phyloP scores from a whole-genome alignment of 2,113 vertebrate species.

The Pygoscelis antarcticus region DNA sequence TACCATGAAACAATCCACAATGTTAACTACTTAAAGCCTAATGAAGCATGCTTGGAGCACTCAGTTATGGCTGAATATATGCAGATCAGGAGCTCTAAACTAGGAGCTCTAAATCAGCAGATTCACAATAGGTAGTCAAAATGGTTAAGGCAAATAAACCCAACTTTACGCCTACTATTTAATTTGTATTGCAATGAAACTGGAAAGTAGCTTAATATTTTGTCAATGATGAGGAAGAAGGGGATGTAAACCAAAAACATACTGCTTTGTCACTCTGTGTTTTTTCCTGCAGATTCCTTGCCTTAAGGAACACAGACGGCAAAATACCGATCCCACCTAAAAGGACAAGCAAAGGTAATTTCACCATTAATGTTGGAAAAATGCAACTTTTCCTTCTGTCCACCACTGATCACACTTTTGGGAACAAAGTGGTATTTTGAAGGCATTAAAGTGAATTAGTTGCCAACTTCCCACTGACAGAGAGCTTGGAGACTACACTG shows the following conservation, averaged over 20 bases:
- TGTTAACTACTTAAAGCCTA: not conserved
- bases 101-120: not conserved
- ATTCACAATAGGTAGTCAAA: not conserved
- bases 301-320: not conserved
- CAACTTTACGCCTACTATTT: not conserved
- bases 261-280: not conserved
- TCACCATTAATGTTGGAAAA: not conserved
- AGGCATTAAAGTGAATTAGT: not conserved
- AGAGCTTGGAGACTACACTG: not conserved
- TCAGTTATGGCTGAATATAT: not conserved
- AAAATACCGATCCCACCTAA: not conserved
- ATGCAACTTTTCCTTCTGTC: not conserved
- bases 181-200: not conserved
- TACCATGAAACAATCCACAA: not conserved
- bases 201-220: not conserved
- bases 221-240: not conserved
- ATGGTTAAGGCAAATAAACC: not conserved
- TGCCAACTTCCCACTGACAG: not conserved
- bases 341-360: not conserved
- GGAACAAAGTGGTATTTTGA: not conserved
- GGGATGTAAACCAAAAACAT: not conserved
- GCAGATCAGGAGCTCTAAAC: not conserved
- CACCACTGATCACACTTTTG: not conserved
- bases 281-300: not conserved
- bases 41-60: not conserved